phyloP scores from a whole-genome alignment of 2,113 vertebrate genomes.

The Gobio gobio region DNA sequence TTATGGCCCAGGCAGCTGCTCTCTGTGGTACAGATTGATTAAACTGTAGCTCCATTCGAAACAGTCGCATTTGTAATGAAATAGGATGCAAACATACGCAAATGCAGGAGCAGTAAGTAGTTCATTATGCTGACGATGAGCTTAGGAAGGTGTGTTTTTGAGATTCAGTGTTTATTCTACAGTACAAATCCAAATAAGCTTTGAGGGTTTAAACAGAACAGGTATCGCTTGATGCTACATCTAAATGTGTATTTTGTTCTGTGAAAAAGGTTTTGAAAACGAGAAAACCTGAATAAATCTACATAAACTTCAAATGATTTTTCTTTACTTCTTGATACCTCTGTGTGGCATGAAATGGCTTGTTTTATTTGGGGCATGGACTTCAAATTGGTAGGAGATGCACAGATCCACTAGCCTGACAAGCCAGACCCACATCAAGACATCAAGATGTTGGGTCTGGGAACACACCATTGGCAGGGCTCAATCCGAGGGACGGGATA shows the following conservation, averaged over 20 bases:
- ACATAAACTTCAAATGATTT: slow-evolving; percentile 15
- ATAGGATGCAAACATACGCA: not conserved
- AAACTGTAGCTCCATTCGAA: not conserved
- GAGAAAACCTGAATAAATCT: slow-evolving; percentile 50
- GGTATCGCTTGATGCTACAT: slow-evolving; percentile 16
- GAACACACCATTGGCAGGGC: too few relatives aligned
- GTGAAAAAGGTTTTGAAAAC: slow-evolving; percentile 34
- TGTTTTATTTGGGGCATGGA: not conserved
- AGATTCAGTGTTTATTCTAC: slow-evolving; percentile 36
- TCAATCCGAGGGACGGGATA: too few relatives aligned
- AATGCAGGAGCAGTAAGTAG: not conserved
- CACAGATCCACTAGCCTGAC: too few relatives aligned
- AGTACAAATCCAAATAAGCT: not conserved
- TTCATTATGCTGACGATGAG: slow-evolving; percentile 16
- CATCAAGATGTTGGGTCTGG: too few relatives aligned
- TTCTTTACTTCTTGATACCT: not conserved
- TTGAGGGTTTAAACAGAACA: not conserved
- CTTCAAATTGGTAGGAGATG: too few relatives aligned
- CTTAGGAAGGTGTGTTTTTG: not conserved
- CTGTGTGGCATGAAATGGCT: not conserved
- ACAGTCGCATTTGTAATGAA: not conserved
- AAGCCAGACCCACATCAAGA: too few relatives aligned
- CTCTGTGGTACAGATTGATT: not conserved
- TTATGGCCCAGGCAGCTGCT: slow-evolving; percentile 17
- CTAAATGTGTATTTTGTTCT: slow-evolving; percentile 52